phyloP scores from a whole-genome alignment of 2,888 invertebrate species.

The Ormia ochracea region DNA sequence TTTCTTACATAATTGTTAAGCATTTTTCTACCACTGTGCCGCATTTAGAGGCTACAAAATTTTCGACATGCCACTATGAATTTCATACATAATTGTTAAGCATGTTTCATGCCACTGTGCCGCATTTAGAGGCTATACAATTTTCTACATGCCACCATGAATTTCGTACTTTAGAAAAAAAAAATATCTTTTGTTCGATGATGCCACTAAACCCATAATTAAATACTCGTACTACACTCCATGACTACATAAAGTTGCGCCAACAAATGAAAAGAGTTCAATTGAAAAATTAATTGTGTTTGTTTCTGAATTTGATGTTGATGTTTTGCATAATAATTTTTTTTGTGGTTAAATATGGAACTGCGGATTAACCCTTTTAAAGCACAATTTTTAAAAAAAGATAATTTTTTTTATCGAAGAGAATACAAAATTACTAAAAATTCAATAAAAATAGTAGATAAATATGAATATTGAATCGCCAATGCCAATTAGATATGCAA shows the following conservation, averaged over 20 bases:
- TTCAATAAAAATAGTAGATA: no score
- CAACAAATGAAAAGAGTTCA: conserved; percentile 5
- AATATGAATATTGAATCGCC: no score
- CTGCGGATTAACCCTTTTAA: background rate
- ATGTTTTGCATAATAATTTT: background rate
- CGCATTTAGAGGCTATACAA: background rate
- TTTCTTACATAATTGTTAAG: no score
- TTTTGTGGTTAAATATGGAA: background rate
- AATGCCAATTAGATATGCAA: no score
- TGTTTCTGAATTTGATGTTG: background rate
- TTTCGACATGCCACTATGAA: no score
- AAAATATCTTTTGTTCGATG: conserved; percentile 23
- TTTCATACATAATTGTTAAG: background rate
- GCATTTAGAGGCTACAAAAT: no score
- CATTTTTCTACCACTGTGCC: no score
- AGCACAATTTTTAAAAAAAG: background rate
- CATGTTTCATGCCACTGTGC: background rate
- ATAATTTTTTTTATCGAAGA: no score
- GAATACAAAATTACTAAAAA: no score
- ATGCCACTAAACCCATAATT: conserved; percentile 37
- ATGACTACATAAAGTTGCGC: conserved; percentile 25
- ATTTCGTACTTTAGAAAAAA: background rate
- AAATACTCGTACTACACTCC: conserved; percentile 21
- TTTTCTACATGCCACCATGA: conserved; percentile 11
- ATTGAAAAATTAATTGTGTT: conserved; percentile 34